phyloP scores from a whole-genome alignment of 2,113 vertebrate species.

The Heteronetta atricapilla region DNA sequence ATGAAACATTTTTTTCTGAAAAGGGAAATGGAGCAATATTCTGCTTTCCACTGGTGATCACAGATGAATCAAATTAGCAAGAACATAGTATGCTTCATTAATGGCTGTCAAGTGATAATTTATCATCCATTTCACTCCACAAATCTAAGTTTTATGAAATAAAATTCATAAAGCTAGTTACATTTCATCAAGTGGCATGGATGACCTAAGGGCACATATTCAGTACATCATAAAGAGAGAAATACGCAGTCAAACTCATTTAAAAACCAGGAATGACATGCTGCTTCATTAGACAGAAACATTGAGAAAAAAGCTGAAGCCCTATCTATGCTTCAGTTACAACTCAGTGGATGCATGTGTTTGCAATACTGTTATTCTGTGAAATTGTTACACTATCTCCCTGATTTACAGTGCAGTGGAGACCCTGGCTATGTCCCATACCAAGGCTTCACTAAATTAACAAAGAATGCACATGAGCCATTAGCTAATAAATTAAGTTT shows the following conservation, averaged over 20 bases:
- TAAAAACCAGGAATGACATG: neutral
- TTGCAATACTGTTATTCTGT: neutral
- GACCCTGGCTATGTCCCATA: neutral
- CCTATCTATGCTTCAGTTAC: neutral
- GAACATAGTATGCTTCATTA: neutral
- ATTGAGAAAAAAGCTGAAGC: neutral
- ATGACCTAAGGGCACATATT: neutral
- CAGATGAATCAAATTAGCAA: neutral
- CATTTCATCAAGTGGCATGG: neutral
- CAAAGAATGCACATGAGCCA: neutral
- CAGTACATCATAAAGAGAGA: neutral
- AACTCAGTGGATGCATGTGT: neutral
- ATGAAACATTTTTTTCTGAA: neutral
- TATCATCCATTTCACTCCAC: neutral
- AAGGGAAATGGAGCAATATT: neutral
- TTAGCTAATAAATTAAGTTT: slow-evolving; percentile 1
- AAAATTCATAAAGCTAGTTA: neutral
- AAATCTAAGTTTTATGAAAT: neutral
- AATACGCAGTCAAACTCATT: neutral
- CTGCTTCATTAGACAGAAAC: neutral
- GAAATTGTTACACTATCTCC: neutral
- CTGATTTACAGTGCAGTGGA: neutral
- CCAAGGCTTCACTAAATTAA: neutral
- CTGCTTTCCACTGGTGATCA: neutral
- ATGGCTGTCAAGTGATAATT: neutral